These are phyloP conservation scores for Cecidostiba fungosa DNA, from an alignment of 2,888 invertebrate genomes.

Conservation along the genomic window DNA sequence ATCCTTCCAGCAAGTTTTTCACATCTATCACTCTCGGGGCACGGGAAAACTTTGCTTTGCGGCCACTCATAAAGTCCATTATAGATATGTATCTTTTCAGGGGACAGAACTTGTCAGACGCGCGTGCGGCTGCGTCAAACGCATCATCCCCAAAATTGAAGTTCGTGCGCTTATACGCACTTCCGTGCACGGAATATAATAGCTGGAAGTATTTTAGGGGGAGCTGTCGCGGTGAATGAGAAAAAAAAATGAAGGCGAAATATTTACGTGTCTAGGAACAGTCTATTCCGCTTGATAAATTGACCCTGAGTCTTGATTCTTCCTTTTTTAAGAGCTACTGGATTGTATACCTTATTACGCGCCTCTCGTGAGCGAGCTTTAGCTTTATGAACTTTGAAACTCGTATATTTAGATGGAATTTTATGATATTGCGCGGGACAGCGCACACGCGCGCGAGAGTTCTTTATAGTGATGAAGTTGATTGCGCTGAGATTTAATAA, in stretches of 20 bases:
- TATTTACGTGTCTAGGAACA: constrained; percentile 46
- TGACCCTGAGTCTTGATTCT: constrained; percentile 1
- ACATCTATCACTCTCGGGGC: constrained; percentile 23
- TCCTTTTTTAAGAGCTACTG: constrained; percentile 44
- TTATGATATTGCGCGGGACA: constrained; percentile 17
- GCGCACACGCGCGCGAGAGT: background rate
- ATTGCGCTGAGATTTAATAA: constrained; percentile 10
- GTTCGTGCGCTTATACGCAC: background rate
- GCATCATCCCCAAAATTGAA: constrained; percentile 28
- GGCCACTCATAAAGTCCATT: constrained; percentile 25
- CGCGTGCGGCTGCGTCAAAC: constrained; percentile 15
- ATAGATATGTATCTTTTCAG: constrained; percentile 36
- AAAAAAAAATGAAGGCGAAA: constrained; percentile 36
- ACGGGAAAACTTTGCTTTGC: background rate
- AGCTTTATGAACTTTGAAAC: constrained; percentile 51
- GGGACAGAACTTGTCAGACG: constrained; percentile 38
- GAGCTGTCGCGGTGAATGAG: background rate
- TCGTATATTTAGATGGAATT: constrained; percentile 2
- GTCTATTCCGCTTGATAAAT: constrained; percentile 52
- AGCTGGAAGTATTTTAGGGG: background rate
- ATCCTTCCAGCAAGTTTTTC: background rate
- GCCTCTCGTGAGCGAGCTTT: background rate
- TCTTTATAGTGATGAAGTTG: background rate
- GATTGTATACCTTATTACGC: constrained; percentile 29
- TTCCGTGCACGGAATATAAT: constrained; percentile 27